Evolutionary conservation across 2,888 invertebrate genomes (phyloP).

Genomic region (Xestia rhomboidea): DNA sequence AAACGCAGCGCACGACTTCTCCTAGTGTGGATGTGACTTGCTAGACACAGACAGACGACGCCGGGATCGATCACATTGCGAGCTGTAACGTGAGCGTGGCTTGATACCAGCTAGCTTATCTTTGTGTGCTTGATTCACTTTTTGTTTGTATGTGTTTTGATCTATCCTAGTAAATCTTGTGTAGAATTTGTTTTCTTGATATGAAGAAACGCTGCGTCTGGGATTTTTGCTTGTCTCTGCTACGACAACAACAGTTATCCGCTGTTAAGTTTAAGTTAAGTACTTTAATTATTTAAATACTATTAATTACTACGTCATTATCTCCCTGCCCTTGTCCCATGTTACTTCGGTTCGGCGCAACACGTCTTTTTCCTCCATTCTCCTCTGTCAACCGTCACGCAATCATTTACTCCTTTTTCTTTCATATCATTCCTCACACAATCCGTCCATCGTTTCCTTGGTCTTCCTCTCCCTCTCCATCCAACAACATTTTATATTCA

Average conservation of each 20-base stretch:
- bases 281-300: no score
- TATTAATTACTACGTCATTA: no score
- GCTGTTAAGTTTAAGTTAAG: no score
- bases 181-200: neutral
- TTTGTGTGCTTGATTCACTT: neutral
- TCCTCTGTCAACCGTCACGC: no score
- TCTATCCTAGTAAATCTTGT: neutral
- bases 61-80: conserved; percentile 67
- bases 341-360: no score
- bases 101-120: conserved; percentile 43
- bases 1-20: conserved; percentile 23
- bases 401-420: no score
- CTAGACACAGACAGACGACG: conserved; percentile 54
- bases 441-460: no score
- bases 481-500: no score
- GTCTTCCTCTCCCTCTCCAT: no score
- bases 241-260: neutral
- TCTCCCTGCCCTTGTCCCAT: no score
- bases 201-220: neutral
- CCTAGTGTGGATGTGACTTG: conserved; percentile 36
- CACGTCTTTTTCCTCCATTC: no score
- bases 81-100: conserved; percentile 49
- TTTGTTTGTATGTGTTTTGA: conserved; percentile 8
- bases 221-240: neutral
- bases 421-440: no score